Evolutionary conservation across 2,888 invertebrate species (phyloP).

Genomic region (Zygothrica quintamaculata): DNA sequence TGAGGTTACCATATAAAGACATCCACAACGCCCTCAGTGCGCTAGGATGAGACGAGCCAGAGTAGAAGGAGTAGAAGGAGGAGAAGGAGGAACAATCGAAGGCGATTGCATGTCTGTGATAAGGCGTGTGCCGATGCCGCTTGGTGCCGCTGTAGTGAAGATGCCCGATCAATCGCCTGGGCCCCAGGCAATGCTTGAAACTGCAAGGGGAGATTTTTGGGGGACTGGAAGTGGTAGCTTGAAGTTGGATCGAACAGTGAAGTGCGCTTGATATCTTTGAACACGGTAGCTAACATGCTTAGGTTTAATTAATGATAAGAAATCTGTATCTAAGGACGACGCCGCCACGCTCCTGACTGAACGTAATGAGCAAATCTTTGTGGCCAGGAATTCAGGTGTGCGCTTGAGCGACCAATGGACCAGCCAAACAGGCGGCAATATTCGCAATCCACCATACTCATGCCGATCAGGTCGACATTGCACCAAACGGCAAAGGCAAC

Average conservation of each 20-base stretch:
- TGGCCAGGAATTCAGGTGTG: conserved; percentile 64
- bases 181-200: conserved; percentile 6
- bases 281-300: conserved; percentile 85
- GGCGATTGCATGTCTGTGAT: conserved; percentile 81
- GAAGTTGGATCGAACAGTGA: background rate
- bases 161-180: conserved; percentile 54
- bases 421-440: conserved; percentile 19
- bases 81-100: conserved; percentile 54
- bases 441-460: background rate
- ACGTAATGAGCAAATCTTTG: conserved; percentile 60
- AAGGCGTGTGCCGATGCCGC: conserved; percentile 75
- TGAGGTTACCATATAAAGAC: background rate
- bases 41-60: background rate
- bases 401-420: conserved; percentile 11
- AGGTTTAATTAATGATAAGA: conserved; percentile 85
- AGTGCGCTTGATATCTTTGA: conserved; percentile 65
- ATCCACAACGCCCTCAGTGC: conserved; percentile 17
- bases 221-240: conserved; percentile 10
- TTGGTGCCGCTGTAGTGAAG: conserved; percentile 44
- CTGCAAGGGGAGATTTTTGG: conserved; percentile 10
- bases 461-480: conserved; percentile 5
- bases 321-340: conserved; percentile 83
- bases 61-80: too few relatives aligned
- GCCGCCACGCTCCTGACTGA: conserved; percentile 53
- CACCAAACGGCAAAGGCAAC: background rate